Evolutionary conservation across 2,797 vertebrate genomes (phyloP), one percentile per base, ranked within the genome.

Genomic region (Threskiornis aethiopicus): DNA sequence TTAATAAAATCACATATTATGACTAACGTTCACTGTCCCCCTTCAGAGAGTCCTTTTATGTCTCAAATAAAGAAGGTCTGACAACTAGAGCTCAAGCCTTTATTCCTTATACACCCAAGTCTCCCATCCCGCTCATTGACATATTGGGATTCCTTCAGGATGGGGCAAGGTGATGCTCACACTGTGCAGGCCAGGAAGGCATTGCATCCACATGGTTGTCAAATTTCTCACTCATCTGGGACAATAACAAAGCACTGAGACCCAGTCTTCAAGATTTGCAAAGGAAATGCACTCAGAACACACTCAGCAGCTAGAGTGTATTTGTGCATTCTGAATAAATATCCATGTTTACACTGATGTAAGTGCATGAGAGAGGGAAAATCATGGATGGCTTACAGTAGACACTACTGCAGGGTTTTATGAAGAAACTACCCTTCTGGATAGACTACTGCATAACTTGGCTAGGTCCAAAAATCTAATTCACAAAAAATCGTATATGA

Each of bases 1-100:
- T 96, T 89, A 96, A 97, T 97, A 97, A 96, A 96, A 96, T 95
- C 54, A 49, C 84, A 35, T 89, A 83, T 85, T 93, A 93, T 96
- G 95, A 97, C 93, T 96, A 96, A 96, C 2, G 13, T 89, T 91
- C 13, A 1, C 78, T 93, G 46, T 83, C 71, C 52, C 55, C 75
- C 90, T 80, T 67, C 64, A 92, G 81, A 94, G 71, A 92, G 41
- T 51, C 13, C 76, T 96, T 96, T 96, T 54, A 96, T 87, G 92
- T 94, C 78, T 94, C 78, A 78, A 88, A 91, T 84, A 95, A 96
- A 90, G 52, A 70, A 93, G 37, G 67, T 89, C 80, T 96, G 71
- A 71, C 52, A 92, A 41, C 52, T 64, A 52, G 19, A 87, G n/a
- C 57, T 64, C 52, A 93, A 41, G 77, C 22, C 52, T 92, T 91